Base-by-base conservation (phyloP, 2,888 invertebrate species). In the Tiliacea citrago region DNA sequence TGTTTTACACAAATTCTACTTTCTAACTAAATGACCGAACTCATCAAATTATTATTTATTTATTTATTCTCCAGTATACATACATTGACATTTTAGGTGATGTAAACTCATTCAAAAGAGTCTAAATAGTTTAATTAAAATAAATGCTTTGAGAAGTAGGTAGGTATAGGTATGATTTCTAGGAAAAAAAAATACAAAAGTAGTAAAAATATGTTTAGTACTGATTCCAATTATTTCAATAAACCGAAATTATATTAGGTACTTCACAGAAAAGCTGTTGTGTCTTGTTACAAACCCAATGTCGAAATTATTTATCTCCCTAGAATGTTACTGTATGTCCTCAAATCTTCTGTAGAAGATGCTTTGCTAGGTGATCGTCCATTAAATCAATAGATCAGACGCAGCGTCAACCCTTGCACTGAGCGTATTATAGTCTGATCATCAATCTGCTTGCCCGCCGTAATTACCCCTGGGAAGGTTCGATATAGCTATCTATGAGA, bases 381-480 rank as follows among this genome's bases (percentile, higher is more conserved):
- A 77, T 68, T 66, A 7, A 53, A 49, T 55, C 49, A 24, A 79
- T 60, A 60, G 29, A 42, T 49, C 47, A 49, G 35, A 60, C 3
- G 35, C 21, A 57, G 3, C 4, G 13, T n/a, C 60, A 68, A 58
- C 68, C 47, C 51, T 53, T 77, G 61, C 77, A 57, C 47, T n/a
- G 35, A 66, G 12, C 47, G 47, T 49, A 53, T 71, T 71, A 67
- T 68, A 16, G 49, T 58, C 61, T 29, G 73, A 69, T 70, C 82
- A 82, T 82, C 74, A 78, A 81, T 81, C 82, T 69, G 62, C 39
- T 68, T 45, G 63, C 73, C 45, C 16, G 18, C 1, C 21, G 66
- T 81, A 73, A 82, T 81, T 73, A 78, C 81, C 73, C 78, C 39
- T 24, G 81, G 81, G 82, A 81, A n/a, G 47, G 68, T 29, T 78